Evolutionary conservation across 2,113 vertebrate species (phyloP).

Genomic region (Macrotis lagotis): DNA sequence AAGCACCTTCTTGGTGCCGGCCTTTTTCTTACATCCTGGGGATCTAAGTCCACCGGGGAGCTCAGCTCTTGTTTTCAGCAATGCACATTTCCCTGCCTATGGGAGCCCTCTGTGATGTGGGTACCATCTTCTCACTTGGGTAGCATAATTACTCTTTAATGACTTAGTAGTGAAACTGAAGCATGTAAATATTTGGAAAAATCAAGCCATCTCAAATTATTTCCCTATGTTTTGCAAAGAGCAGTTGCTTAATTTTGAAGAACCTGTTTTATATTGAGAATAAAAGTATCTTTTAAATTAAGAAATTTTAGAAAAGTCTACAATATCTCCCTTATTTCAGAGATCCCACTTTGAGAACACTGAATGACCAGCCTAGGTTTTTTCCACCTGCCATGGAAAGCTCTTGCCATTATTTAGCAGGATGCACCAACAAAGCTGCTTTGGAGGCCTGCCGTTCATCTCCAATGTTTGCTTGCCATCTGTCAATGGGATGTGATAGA

Average conservation of each 20-base stretch:
- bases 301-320: too few species aligned
- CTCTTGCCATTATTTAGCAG: neutral
- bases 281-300: constrained; percentile 7
- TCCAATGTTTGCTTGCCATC: neutral
- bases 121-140: neutral
- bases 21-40: neutral
- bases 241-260: constrained; percentile 46
- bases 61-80: neutral
- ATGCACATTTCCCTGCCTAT: neutral
- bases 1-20: neutral
- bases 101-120: neutral
- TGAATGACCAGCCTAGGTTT: neutral
- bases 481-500: neutral
- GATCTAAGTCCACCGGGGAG: neutral
- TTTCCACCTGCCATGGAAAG: neutral
- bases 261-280: constrained; percentile 41
- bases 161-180: constrained; percentile 23
- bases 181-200: neutral
- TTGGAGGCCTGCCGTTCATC: neutral
- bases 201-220: neutral
- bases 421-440: neutral
- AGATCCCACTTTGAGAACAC: neutral
- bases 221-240: constrained; percentile 33
- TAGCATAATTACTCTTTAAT: neutral
- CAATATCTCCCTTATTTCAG: neutral